These are phyloP conservation scores for Drosophila imparisetae DNA, from an alignment of 2,888 invertebrate genomes.

Conservation along the genomic window DNA sequence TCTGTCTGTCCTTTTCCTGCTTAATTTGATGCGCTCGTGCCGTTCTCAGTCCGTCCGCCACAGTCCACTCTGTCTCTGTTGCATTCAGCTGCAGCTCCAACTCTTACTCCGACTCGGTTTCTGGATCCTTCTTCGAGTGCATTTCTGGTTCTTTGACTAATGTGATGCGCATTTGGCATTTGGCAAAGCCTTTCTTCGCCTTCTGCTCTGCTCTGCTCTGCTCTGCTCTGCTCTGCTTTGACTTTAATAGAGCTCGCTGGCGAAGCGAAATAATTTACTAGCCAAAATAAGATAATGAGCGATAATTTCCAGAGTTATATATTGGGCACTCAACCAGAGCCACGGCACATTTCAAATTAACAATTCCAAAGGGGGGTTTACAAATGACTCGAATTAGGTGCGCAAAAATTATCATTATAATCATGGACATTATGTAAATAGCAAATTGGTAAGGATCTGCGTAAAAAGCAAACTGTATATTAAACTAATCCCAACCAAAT, in stretches of 20 bases:
- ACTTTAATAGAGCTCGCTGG: conserved; percentile 63
- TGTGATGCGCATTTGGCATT: conserved; percentile 24
- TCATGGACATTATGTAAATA: neutral
- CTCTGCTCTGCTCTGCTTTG: conserved; percentile 45
- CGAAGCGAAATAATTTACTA: conserved; percentile 74
- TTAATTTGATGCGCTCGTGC: conserved; percentile 78
- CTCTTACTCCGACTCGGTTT: conserved; percentile 1
- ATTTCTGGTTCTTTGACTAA: conserved; percentile 40
- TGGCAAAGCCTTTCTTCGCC: conserved; percentile 20
- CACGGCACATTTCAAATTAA: conserved; percentile 16
- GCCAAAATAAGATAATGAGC: conserved; percentile 68
- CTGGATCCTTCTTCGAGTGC: neutral
- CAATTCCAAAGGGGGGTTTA: conserved; percentile 1
- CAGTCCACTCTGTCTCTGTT: conserved; percentile 33
- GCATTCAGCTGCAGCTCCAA: conserved; percentile 20
- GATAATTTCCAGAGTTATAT: conserved; percentile 58
- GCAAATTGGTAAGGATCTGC: neutral
- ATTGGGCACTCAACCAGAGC: conserved; percentile 27
- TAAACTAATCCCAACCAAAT: neutral
- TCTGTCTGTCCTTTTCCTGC: conserved; percentile 60
- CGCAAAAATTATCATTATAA: conserved; percentile 5
- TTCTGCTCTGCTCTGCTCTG: conserved; percentile 33
- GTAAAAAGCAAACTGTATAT: neutral
- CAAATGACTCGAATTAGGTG: conserved; percentile 8
- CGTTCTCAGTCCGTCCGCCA: conserved; percentile 47